Base-by-base conservation (phyloP, 64 coral and sea anemone species). In the Pachyseris speciosa region DNA sequence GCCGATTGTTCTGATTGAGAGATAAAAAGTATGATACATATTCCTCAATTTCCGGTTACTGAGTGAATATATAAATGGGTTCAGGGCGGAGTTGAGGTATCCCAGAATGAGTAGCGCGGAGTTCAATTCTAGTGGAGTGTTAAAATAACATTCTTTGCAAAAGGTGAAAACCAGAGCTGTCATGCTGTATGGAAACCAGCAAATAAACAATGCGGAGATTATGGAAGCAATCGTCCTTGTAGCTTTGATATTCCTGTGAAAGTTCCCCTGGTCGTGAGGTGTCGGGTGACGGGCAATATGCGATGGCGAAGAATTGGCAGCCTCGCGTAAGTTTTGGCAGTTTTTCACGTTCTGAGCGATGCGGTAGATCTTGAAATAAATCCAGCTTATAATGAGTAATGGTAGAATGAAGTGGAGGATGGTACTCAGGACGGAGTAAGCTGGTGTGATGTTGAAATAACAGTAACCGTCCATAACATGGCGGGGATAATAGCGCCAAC, bases 351-450 rank as follows among this genome's bases (percentile, higher is more conserved):
- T 64, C 32, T 80, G 78, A 1, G 97, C 93, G 24, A 99, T 99
- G 50, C 53, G 74, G 58, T 90, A 95, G 29, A 99, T 99, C 40
- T 84, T 86, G 5, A 84, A 91, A 73, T 99, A 99, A 11, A 95
- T 88, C 13, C 61, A 78, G 1, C 69, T 67, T 44, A 94, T 95
- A 0, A 99, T 74, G 0, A 99, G 30, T 64, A 95, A 65, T 5
- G 97, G 97, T 5, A 99, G 48, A 52, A 99, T 66, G 44, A 99
- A 99, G 47, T 99, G 92, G 15, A 99, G 52, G 7, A 93, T n/a
- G 27, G 85, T 95, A 36, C 86, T 95, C 4, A 94, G 74, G 9
- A 80, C 26, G 1, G 97, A 95, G 67, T 99, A 99, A 0, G 75
- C 42, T 13, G 13, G 33, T 9, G 81, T 57, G 34, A 99, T 87